Percentiles rank a stretch among this genome's conserved stretches.
Conservation (phyloP, 2,888 invertebrate genomes). For the Peribatodes rhomboidaria region DNA sequence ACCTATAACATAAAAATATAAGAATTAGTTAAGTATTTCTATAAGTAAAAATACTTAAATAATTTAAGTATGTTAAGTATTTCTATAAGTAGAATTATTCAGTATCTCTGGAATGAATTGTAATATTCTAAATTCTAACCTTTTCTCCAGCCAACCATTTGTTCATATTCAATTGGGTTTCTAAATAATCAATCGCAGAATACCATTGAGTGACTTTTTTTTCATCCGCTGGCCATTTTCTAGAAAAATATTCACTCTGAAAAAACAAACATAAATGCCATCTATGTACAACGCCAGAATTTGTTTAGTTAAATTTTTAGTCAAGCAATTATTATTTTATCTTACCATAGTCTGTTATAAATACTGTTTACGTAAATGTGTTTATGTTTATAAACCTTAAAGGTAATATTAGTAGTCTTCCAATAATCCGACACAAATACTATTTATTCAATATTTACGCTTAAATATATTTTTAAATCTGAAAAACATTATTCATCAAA, state of each 20-base stretch:
- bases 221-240: slow-evolving; percentile 55
- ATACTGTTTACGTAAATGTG: too few species aligned
- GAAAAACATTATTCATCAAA: too few species aligned
- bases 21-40: neutral
- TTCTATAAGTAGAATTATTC: neutral
- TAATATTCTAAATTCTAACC: slow-evolving; percentile 53
- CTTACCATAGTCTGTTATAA: too few species aligned
- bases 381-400: neutral
- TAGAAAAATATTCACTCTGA: slow-evolving; percentile 69
- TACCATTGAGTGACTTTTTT: slow-evolving; percentile 61
- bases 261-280: too few species aligned
- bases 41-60: neutral
- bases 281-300: too few species aligned
- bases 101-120: neutral
- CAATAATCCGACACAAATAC: too few species aligned
- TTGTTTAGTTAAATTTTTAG: too few species aligned
- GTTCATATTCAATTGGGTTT: slow-evolving; percentile 56
- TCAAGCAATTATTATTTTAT: too few species aligned
- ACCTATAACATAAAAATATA: slow-evolving; percentile 63
- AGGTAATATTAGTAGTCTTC: too few species aligned
- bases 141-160: slow-evolving; percentile 69
- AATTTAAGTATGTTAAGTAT: too few species aligned
- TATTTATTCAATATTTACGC: too few species aligned
- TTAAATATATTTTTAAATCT: too few species aligned
- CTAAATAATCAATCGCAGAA: slow-evolving; percentile 65